These are phyloP conservation scores for Apoda limacodes DNA, from an alignment of 2,888 invertebrate species.

Conservation along the genomic window DNA sequence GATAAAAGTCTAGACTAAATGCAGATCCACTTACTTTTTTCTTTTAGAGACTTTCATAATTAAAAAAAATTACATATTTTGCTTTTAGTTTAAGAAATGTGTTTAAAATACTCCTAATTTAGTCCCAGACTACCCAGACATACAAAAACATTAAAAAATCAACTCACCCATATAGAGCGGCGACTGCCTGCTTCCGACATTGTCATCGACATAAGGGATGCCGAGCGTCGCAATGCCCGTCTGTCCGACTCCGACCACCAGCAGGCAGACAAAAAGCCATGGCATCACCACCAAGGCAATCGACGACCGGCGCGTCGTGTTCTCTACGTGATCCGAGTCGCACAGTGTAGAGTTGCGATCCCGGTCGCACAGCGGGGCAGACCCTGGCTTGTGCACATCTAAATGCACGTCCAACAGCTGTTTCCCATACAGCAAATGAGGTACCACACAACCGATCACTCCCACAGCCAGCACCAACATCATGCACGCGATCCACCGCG, in stretches of 20 bases:
- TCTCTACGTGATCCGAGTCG: slow-evolving; percentile 71
- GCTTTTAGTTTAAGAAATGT: no score
- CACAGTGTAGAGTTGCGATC: slow-evolving; percentile 49
- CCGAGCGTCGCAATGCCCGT: slow-evolving; percentile 93
- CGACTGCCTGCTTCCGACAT: slow-evolving; percentile 91
- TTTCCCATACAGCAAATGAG: slow-evolving; percentile 87
- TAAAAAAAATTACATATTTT: no score
- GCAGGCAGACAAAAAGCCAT: slow-evolving; percentile 88
- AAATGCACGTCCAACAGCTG: slow-evolving; percentile 70
- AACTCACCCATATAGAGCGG: slow-evolving; percentile 90
- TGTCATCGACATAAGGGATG: slow-evolving; percentile 94
- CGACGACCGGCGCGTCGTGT: slow-evolving; percentile 77
- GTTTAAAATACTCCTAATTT: no score
- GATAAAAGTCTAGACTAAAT: no score
- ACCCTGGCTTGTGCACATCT: slow-evolving; percentile 42
- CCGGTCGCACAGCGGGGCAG: slow-evolving; percentile 40
- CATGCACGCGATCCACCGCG: slow-evolving; percentile 94
- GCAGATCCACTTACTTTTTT: no score
- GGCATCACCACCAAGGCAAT: slow-evolving; percentile 86
- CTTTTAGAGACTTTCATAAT: no score
- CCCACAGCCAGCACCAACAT: slow-evolving; percentile 90
- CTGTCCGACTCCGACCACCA: slow-evolving; percentile 92
- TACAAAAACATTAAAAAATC: no score
- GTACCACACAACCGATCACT: slow-evolving; percentile 87
- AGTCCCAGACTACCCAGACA: no score